Conservation (phyloP, 2,113 vertebrate species). For the Bufo gargarizans region DNA sequence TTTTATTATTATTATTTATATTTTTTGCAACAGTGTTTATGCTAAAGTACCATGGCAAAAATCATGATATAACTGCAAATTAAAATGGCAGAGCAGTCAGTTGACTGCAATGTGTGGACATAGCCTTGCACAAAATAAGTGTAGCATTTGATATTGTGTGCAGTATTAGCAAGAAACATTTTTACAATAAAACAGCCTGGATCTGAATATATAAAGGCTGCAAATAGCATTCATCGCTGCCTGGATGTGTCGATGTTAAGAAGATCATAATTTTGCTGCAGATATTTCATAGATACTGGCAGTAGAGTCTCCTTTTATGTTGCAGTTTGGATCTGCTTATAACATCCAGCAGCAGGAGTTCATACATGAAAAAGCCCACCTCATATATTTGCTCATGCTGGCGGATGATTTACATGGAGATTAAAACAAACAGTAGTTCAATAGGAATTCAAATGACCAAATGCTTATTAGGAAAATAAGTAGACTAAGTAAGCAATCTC, state of each 20-base stretch:
- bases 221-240: background rate
- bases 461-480: slow-evolving; percentile 35
- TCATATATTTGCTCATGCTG: slow-evolving; percentile 16
- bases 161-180: background rate
- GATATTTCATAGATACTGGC: slow-evolving; percentile 1
- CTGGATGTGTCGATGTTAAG: background rate
- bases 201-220: background rate
- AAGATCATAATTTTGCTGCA: background rate
- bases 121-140: too few relatives aligned
- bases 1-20: too few relatives aligned
- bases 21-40: too few relatives aligned
- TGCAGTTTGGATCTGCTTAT: slow-evolving; percentile 36
- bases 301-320: background rate
- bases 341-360: slow-evolving; percentile 33
- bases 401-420: slow-evolving; percentile 27
- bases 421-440: slow-evolving; percentile 48
- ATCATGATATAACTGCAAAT: too few relatives aligned
- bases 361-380: slow-evolving; percentile 20
- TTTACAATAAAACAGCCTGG: background rate
- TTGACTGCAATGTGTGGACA: too few relatives aligned
- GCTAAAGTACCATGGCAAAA: too few relatives aligned
- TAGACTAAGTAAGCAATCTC: slow-evolving; percentile 35
- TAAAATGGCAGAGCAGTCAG: too few relatives aligned
- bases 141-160: background rate
- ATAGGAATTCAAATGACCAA: slow-evolving; percentile 36